Evolutionary conservation across 2,888 invertebrate species (phyloP).

Genomic region (Andrena marginata): DNA sequence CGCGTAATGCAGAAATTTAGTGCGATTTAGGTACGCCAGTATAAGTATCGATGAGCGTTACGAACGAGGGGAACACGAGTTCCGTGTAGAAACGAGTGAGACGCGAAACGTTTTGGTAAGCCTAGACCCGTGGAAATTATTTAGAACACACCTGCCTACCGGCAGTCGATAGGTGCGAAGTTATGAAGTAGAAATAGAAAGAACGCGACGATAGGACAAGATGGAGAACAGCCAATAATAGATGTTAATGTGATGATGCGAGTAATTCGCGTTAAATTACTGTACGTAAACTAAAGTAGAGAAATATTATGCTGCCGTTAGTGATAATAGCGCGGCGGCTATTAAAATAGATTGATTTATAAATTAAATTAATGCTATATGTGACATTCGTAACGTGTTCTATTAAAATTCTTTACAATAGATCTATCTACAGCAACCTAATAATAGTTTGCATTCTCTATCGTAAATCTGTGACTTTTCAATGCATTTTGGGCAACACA

Average conservation of each 20-base stretch:
- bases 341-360: slow-evolving; percentile 69
- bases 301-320: slow-evolving; percentile 73
- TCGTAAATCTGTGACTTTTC: slow-evolving; percentile 66
- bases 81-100: slow-evolving; percentile 10
- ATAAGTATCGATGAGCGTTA: background rate
- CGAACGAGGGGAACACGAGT: slow-evolving; percentile 10
- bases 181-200: slow-evolving; percentile 46
- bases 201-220: slow-evolving; percentile 43
- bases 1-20: slow-evolving; percentile 16
- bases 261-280: slow-evolving; percentile 61
- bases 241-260: slow-evolving; percentile 64
- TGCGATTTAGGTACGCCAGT: slow-evolving; percentile 5
- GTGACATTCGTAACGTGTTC: slow-evolving; percentile 68
- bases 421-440: slow-evolving; percentile 75
- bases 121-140: background rate
- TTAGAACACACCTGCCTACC: slow-evolving; percentile 39
- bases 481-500: slow-evolving; percentile 73
- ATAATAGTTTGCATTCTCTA: slow-evolving; percentile 63
- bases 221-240: slow-evolving; percentile 49
- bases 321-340: slow-evolving; percentile 63
- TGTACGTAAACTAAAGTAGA: slow-evolving; percentile 54
- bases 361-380: slow-evolving; percentile 72
- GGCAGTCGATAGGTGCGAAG: slow-evolving; percentile 46
- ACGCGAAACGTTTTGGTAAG: slow-evolving; percentile 22
- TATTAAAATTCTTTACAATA: slow-evolving; percentile 69